A percentile compares a stretch with the other conserved stretches of the same genome.
These are phyloP conservation scores for Porites cylindrica DNA, from an alignment of 92 coral and sea anemone species.

Conservation along the genomic window DNA sequence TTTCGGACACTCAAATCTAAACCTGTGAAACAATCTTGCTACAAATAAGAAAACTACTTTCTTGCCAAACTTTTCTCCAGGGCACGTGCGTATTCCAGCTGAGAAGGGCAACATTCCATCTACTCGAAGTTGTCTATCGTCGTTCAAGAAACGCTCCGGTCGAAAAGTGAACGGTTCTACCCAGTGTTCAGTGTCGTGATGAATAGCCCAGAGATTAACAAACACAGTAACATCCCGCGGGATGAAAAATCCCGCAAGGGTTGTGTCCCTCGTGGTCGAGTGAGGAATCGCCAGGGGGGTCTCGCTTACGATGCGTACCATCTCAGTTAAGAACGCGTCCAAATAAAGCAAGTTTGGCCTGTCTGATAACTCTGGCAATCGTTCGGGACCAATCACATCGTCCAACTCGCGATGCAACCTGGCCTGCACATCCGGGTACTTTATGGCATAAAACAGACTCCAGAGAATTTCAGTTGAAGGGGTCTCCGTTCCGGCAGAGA, in stretches of 20 bases:
- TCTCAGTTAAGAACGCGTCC: constrained; percentile 73
- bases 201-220: constrained; percentile 83
- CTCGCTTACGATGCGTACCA: constrained; percentile 56
- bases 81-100: constrained; percentile 18
- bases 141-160: constrained; percentile 52
- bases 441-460: constrained; percentile 56
- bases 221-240: constrained; percentile 75
- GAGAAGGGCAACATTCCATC: constrained; percentile 27
- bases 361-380: constrained; percentile 68
- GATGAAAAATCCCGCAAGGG: constrained; percentile 64
- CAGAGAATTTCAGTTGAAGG: constrained; percentile 65
- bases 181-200: constrained; percentile 72
- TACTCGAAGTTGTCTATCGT: not conserved
- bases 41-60: constrained; percentile 26
- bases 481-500: constrained; percentile 76
- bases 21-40: constrained; percentile 17
- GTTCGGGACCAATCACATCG: constrained; percentile 39
- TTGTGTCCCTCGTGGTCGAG: constrained; percentile 65
- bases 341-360: constrained; percentile 67
- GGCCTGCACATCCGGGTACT: constrained; percentile 73
- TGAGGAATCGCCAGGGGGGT: constrained; percentile 80
- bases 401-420: constrained; percentile 69
- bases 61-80: constrained; percentile 21
- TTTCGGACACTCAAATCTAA: constrained; percentile 15
- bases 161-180: constrained; percentile 51